Evolutionary conservation across 2,888 invertebrate genomes (phyloP).

Genomic region (Junonia oenone): DNA sequence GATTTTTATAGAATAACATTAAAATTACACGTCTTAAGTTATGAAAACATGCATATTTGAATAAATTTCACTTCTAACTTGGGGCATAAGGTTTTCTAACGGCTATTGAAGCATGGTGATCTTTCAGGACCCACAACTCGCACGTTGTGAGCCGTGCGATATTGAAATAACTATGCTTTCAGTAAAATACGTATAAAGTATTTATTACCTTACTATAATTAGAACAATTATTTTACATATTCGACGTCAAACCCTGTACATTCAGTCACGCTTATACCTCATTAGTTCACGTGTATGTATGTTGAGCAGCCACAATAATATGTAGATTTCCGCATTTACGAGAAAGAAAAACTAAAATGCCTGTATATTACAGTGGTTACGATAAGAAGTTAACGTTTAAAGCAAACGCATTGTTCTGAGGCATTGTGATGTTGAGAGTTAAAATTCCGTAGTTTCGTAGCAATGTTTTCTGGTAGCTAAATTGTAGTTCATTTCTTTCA

Average conservation of each 20-base stretch:
- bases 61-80: too few species aligned
- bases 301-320: not conserved
- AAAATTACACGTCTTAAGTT: too few species aligned
- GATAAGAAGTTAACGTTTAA: constrained; percentile 20
- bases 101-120: too few species aligned
- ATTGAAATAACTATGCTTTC: not conserved
- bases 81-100: too few species aligned
- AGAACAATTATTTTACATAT: not conserved
- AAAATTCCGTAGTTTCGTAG: constrained; percentile 26
- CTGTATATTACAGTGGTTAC: constrained; percentile 8
- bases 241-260: not conserved
- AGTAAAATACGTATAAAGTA: not conserved
- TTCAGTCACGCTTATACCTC: not conserved
- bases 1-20: too few species aligned
- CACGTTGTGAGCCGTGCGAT: not conserved
- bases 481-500: not conserved
- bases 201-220: not conserved
- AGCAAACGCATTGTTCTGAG: constrained; percentile 23
- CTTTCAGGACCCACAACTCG: too few species aligned
- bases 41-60: too few species aligned
- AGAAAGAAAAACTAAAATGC: constrained; percentile 6
- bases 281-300: not conserved
- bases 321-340: constrained; percentile 1
- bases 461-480: constrained; percentile 9
- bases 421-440: constrained; percentile 16